These are phyloP conservation scores for Euwallacea similis DNA, from an alignment of 1,140 invertebrate genomes.

Conservation along the genomic window DNA sequence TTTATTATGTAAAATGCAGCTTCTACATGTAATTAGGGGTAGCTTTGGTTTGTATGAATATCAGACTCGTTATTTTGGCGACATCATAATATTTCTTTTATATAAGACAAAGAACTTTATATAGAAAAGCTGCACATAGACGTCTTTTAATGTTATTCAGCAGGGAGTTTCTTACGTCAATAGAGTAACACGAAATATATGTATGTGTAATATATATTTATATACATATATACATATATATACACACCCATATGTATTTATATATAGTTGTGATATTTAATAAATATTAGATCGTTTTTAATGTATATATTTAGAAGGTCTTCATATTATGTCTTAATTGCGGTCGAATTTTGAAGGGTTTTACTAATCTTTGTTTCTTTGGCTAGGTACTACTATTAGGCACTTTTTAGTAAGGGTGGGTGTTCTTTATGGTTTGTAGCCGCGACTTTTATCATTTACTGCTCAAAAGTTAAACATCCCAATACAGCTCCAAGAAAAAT, in stretches of 20 bases:
- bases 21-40: no score
- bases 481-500: constrained; percentile 9
- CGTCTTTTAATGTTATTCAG: constrained; percentile 44
- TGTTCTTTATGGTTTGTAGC: background rate
- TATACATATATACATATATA: no score
- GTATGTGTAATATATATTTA: no score
- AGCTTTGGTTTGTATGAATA: no score
- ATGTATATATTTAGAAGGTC: constrained; percentile 43
- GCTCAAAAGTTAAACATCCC: no score
- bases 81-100: constrained; percentile 34
- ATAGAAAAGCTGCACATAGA: constrained; percentile 33
- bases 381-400: constrained; percentile 10
- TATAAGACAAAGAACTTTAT: constrained; percentile 15
- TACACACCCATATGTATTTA: no score
- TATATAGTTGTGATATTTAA: constrained; percentile 53
- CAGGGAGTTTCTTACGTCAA: constrained; percentile 46
- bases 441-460: no score
- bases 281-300: constrained; percentile 43
- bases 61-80: constrained; percentile 29
- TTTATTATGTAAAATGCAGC: no score
- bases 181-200: constrained; percentile 48
- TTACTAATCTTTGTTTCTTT: constrained; percentile 16
- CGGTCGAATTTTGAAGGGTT: constrained; percentile 37
- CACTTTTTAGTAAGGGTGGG: constrained; percentile 5
- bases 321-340: constrained; percentile 23